Evolutionary conservation across 2,888 invertebrate genomes (phyloP).

Genomic region (Macroteleia sp.): DNA sequence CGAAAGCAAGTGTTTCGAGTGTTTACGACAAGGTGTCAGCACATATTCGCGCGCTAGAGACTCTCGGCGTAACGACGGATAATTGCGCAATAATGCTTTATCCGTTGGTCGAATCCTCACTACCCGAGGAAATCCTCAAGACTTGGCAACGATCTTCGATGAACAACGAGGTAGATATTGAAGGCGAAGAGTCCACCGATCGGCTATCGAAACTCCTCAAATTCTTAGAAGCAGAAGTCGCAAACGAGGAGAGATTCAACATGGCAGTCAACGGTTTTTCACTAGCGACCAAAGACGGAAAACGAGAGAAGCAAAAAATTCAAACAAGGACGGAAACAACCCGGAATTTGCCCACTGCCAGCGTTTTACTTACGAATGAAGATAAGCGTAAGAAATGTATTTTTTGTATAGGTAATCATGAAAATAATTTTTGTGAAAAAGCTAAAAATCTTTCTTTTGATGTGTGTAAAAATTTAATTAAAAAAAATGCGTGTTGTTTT

Average conservation of each 20-base stretch:
- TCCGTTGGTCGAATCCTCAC: conserved; percentile 72
- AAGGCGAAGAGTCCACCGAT: no score
- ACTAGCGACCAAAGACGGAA: no score
- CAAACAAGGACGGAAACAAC: no score
- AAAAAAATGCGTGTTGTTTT: conserved; percentile 66
- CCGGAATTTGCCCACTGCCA: conserved; percentile 53
- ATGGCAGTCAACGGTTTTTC: no score
- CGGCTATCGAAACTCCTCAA: no score
- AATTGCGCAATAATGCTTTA: conserved; percentile 71
- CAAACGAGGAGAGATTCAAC: no score
- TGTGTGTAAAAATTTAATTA: conserved; percentile 48
- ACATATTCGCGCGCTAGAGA: conserved; percentile 67
- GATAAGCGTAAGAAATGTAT: conserved; percentile 62
- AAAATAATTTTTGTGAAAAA: conserved; percentile 58
- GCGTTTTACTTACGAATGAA: conserved; percentile 50
- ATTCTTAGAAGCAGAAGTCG: no score
- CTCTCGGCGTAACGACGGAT: conserved; percentile 64
- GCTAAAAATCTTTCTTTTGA: conserved; percentile 62
- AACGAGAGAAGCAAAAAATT: no score
- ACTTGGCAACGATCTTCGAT: no score
- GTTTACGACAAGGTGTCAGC: conserved; percentile 66
- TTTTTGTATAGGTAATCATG: conserved; percentile 68
- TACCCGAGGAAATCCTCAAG: no score
- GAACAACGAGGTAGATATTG: no score
- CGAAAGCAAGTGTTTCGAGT: conserved; percentile 16